Evolutionary conservation across 2,888 invertebrate species (phyloP), one percentile per base, ranked within the genome.

Genomic region (Torymus auratus): DNA sequence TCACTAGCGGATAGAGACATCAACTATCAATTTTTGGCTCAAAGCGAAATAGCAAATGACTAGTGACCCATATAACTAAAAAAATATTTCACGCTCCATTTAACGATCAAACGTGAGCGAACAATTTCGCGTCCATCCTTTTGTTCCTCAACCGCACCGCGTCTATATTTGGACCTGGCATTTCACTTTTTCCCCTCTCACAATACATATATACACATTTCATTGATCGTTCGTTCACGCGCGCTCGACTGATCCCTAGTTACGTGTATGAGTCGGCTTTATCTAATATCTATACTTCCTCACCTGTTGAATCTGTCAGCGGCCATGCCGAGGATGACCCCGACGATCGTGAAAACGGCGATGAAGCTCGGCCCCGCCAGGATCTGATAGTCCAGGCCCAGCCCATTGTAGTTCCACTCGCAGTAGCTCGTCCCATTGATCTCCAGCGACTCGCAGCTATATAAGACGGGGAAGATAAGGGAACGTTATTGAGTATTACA

Each of bases 281-380:
- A 2, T n/a, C n/a, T 58, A 28, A 56, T 28, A 60, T 50, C 7
- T 11, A 2, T 60, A 23, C 2, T 55, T 58, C 69, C 82, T 85
- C 86, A 92, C 92, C 92, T 91, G 86, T 92, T 92, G 84, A 90
- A 92, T 86, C 90, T 95, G 87, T 97, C 97, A 65, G 97, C 97
- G 0, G 96, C 94, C 73, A 96, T 92, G 1, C 98, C 97, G 85
- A 98, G 93, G 71, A 96, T 92, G 12, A 98, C 95, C 0, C 98
- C 98, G 55, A 95, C 95, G 68, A 98, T 93, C 0, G 98, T 98
- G 91, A 96, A 98, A 55, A 98, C 95, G 1, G 97, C 95, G 89
- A 98, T 97, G 91, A 97, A 98, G 84, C 96, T 96, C 0, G 98
- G 98, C 0, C 98, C 98, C 0, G 98, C 98, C 82, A 98, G 91